Base-by-base conservation (phyloP, 2,113 vertebrate species). In the Chascanopsetta lugubris region DNA sequence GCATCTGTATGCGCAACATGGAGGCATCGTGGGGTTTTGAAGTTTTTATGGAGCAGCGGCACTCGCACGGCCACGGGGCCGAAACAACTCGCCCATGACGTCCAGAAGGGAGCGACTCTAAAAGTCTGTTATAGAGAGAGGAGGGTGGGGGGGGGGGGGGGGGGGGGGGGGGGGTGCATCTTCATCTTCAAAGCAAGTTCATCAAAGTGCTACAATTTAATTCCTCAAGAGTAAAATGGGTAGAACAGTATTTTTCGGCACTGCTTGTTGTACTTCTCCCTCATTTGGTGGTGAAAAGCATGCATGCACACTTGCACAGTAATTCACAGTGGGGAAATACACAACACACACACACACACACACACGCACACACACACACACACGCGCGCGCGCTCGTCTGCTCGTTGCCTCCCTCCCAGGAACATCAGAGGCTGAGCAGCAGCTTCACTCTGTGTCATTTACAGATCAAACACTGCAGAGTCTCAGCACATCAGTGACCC, bases 391-490 rank as follows among this genome's bases (percentile, higher is more conserved):
- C 34, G 8, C 75, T 42, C 59, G 64, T 79, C 47, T 61, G 54
- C 74, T 50, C 53, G 61, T 46, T 63, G 75, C 55, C 57, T 57
- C 46, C 67, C 72, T 58, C 63, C 58, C 61, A 69, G 65, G 53
- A 73, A 85, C 79, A 89, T 88, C 75, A 79, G 65, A 88, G 70
- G 68, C 24, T 68, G 50, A 64, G 56, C 30, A n/a, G 32, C 42
- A 12, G 45, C 58, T 71, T 58, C 61, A 80, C 65, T 82, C 62
- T 77, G 69, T 82, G 75, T 49, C 78, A 82, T 87, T 89, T 85
- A 81, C 77, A 84, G 82, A 86, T 85, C 76, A 86, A 86, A 88
- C 82, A 85, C 62, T 30, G 68, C 45, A 79, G 82, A 76, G 75
- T 80, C 79, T 63, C 59, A 61, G 77, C 79, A 70, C 61, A 83